These are phyloP conservation scores for Heliornis fulica DNA, from an alignment of 2,113 vertebrate genomes.

Conservation along the genomic window DNA sequence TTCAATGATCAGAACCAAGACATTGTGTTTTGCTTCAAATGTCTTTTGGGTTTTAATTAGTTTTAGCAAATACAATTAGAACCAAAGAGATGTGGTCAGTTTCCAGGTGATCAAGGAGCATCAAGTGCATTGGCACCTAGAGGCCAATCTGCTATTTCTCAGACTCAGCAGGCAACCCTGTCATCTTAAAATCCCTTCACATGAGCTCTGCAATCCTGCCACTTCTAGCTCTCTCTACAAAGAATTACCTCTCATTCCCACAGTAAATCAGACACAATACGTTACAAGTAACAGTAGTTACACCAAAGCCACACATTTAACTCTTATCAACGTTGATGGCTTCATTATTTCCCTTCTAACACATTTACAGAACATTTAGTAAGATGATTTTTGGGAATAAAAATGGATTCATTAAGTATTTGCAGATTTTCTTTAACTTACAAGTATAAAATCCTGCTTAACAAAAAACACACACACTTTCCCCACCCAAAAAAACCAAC, in stretches of 20 bases:
- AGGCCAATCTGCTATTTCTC: not conserved
- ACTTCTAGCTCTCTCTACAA: not conserved
- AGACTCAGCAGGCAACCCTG: not conserved
- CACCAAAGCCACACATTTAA: not conserved
- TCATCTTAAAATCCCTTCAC: not conserved
- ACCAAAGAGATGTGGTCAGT: not conserved
- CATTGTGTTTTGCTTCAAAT: not conserved
- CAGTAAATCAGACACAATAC: not conserved
- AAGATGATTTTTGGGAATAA: not conserved
- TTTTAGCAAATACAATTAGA: constrained; percentile 16
- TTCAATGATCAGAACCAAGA: not conserved
- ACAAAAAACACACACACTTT: rapidly evolving
- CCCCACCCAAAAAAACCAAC: too few relatives aligned
- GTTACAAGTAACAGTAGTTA: not conserved
- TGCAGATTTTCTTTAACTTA: not conserved
- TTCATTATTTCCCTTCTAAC: not conserved
- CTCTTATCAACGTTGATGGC: not conserved
- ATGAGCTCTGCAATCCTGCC: not conserved
- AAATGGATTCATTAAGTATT: not conserved
- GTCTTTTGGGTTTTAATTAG: not conserved
- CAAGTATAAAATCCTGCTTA: not conserved
- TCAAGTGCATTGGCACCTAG: not conserved
- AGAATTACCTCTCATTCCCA: not conserved
- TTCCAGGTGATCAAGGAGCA: not conserved
- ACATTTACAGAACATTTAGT: not conserved